Evolutionary conservation across 2,797 vertebrate species (phyloP), one percentile per base, ranked within the genome.

Genomic region (Acipenser transmontanus): DNA sequence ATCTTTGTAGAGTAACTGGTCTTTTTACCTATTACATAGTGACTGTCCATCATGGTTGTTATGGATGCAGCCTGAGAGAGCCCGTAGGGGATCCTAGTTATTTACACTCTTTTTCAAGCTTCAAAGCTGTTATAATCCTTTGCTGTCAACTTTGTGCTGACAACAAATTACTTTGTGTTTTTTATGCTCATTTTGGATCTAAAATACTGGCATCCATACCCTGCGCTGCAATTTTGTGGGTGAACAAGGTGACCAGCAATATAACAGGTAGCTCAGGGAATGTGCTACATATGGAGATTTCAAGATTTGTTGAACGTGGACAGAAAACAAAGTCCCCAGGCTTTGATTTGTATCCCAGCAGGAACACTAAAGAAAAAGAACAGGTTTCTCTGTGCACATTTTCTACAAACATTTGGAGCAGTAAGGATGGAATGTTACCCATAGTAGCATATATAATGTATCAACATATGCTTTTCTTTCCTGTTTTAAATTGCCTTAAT

Each of bases 31-130:
- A 72, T 84, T 74, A 84, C 79, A 75, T 74, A 66, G 85, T 84
- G 85, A 85, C 85, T 91, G 90, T 91, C 88, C 88, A 90, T 91
- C 89, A 91, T 73, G 47, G 84, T 84, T 85, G 86, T 89, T 91
- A 85, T 90, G 83, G 84, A 89, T 89, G 85, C 89, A 89, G 87
- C 76, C 87, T 84, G 87, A 87, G 86, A 75, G 86, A 87, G 85
- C 87, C 88, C 91, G 79, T 81, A 75, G 90, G 93, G 93, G 93
- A 94, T 91, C 90, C 92, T 91, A 90, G 91, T 95, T 98, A 93
- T 97, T 96, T 96, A 90, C 91, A 81, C 70, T 70, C 89, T 93
- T 93, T 89, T 92, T 89, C 89, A 92, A 91, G 89, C 93, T 88
- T 86, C 81, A 86, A 90, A 91, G 88, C 90, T 91, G 90, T 92